phyloP scores from a whole-genome alignment of 2,888 invertebrate species.

The Leptopilina syphax region DNA sequence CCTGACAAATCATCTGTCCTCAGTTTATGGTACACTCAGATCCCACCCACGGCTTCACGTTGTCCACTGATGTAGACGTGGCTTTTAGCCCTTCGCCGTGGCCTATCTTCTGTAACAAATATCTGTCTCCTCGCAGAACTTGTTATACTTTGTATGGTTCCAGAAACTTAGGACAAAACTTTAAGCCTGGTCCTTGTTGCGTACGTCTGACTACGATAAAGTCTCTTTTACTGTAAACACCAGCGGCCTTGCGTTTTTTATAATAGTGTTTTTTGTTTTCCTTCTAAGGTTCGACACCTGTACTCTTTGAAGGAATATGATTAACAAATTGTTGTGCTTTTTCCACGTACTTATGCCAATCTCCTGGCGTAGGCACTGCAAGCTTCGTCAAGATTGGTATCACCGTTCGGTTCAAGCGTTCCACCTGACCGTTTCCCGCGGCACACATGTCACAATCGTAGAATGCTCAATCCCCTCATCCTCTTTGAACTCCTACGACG shows the following conservation, averaged over 20 bases:
- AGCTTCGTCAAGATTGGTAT: background rate
- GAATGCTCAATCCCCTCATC: conserved; percentile 50
- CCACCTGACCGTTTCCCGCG: conserved; percentile 65
- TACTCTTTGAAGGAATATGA: conserved; percentile 28
- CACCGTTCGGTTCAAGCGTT: background rate
- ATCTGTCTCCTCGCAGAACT: conserved; percentile 63
- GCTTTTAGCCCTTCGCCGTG: conserved; percentile 58
- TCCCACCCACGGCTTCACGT: conserved; percentile 55
- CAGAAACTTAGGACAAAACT: conserved; percentile 66
- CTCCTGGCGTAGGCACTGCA: conserved; percentile 1
- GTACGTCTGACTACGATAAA: conserved; percentile 69
- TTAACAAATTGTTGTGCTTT: conserved; percentile 40
- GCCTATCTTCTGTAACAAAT: conserved; percentile 63
- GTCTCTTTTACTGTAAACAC: conserved; percentile 44
- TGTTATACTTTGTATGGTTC: conserved; percentile 65
- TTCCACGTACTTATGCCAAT: conserved; percentile 2
- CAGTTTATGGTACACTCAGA: conserved; percentile 18
- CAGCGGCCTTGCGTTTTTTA: background rate
- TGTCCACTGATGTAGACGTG: conserved; percentile 61
- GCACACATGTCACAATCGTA: too few relatives aligned
- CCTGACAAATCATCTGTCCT: conserved; percentile 45
- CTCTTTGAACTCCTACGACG: conserved; percentile 46
- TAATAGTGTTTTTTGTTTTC: background rate
- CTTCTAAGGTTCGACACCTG: conserved; percentile 11
- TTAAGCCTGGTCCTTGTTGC: conserved; percentile 67